Evolutionary conservation across 2,113 vertebrate species (phyloP).

Genomic region (Meles meles): DNA sequence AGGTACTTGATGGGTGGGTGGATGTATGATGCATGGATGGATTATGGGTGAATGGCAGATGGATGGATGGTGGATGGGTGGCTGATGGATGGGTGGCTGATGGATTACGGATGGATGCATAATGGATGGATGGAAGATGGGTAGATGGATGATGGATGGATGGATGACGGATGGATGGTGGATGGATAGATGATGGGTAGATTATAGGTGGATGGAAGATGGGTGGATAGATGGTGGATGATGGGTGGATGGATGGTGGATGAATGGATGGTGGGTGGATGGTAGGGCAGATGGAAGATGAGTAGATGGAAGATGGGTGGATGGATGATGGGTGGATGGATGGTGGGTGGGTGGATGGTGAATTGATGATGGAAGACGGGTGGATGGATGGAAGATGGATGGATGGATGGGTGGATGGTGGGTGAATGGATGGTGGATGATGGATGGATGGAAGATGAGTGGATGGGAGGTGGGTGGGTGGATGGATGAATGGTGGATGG

Average conservation of each 20-base stretch:
- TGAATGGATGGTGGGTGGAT: too few relatives aligned
- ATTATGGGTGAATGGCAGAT: too few relatives aligned
- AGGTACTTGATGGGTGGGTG: background rate
- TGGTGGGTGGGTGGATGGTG: too few relatives aligned
- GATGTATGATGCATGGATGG: background rate
- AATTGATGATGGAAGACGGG: too few relatives aligned
- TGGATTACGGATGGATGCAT: background rate
- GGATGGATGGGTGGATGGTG: background rate
- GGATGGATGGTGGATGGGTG: background rate
- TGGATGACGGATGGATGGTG: background rate
- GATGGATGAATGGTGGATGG: background rate
- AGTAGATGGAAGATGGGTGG: too few relatives aligned
- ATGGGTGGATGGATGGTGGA: too few relatives aligned
- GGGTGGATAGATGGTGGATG: background rate
- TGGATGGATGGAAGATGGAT: too few relatives aligned
- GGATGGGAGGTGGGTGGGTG: too few relatives aligned
- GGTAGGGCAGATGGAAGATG: too few relatives aligned
- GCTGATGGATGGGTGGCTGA: too few relatives aligned
- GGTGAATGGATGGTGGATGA: background rate
- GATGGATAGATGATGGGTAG: too few relatives aligned
- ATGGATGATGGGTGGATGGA: background rate
- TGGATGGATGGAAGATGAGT: background rate
- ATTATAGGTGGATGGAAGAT: too few relatives aligned
- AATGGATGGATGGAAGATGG: background rate
- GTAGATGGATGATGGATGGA: background rate